phyloP scores from a whole-genome alignment of 2,113 vertebrate genomes.

The Aspidoscelis tigris region DNA sequence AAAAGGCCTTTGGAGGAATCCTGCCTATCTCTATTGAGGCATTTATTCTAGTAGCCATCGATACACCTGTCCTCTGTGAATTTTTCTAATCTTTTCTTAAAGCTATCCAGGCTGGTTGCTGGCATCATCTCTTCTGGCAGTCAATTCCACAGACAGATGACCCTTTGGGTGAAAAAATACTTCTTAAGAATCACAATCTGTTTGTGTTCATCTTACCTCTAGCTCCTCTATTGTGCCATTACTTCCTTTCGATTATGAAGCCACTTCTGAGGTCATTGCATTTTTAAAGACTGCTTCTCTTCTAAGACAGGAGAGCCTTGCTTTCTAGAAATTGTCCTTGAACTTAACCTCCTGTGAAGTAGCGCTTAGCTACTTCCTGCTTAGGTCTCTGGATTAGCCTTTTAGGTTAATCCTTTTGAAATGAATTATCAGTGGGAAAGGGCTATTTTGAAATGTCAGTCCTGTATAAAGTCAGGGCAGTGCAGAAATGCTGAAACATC shows the following conservation, averaged over 20 bases:
- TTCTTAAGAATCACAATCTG: background rate
- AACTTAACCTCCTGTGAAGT: background rate
- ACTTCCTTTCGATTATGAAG: background rate
- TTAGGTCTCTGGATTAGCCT: background rate
- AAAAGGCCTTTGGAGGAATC: no score
- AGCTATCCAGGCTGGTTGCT: no score
- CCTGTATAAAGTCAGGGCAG: background rate
- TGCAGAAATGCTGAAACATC: constrained; percentile 5
- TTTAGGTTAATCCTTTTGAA: constrained; percentile 14
- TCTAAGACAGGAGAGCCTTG: background rate
- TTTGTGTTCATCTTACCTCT: background rate
- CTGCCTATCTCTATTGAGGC: no score
- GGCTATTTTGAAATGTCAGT: background rate
- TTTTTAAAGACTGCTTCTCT: background rate
- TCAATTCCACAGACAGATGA: no score
- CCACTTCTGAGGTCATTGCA: background rate
- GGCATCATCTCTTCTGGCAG: no score
- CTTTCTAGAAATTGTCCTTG: background rate
- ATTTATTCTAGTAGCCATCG: no score
- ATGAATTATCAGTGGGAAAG: background rate
- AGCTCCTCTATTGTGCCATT: background rate
- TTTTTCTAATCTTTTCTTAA: no score
- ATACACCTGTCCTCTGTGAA: no score
- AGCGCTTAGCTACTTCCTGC: background rate
- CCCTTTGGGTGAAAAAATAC: no score